Conservation (phyloP, 2,113 vertebrate species). For the Paedocypris sp. region DNA sequence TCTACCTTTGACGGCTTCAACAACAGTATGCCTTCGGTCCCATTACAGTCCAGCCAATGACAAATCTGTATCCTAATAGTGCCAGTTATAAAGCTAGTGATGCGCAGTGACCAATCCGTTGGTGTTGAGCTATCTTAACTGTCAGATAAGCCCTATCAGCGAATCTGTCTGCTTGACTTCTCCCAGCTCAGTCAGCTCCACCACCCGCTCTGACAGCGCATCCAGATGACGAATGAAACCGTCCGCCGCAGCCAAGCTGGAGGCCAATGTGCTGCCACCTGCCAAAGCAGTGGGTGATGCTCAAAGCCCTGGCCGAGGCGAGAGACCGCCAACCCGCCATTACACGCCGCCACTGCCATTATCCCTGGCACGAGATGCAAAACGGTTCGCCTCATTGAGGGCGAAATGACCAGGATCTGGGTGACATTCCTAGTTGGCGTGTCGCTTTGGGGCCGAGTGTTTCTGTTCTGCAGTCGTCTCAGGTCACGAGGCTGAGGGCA, state of each 20-base stretch:
- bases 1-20: too few relatives aligned
- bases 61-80: too few relatives aligned
- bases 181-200: background rate
- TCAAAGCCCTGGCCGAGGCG: background rate
- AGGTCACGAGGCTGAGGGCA: background rate
- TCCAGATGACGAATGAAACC: background rate
- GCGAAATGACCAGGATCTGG: conserved; percentile 9
- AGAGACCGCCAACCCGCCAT: background rate
- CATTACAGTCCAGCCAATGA: too few relatives aligned
- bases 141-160: background rate
- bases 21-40: too few relatives aligned
- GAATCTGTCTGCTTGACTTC: background rate
- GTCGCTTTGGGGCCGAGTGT: background rate
- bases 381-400: conserved; percentile 14
- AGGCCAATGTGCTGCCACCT: background rate
- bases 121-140: background rate
- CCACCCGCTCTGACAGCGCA: background rate
- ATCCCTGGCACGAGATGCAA: background rate
- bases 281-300: background rate
- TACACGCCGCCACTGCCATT: conserved; percentile 6
- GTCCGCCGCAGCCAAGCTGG: background rate
- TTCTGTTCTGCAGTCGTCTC: background rate
- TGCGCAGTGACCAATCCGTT: background rate
- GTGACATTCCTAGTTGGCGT: conserved; percentile 32
- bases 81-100: background rate